A percentile compares a stretch with the other conserved stretches of the same genome.
phyloP scores from a whole-genome alignment of 2,888 invertebrate genomes.

The Cheilosia urbana region DNA sequence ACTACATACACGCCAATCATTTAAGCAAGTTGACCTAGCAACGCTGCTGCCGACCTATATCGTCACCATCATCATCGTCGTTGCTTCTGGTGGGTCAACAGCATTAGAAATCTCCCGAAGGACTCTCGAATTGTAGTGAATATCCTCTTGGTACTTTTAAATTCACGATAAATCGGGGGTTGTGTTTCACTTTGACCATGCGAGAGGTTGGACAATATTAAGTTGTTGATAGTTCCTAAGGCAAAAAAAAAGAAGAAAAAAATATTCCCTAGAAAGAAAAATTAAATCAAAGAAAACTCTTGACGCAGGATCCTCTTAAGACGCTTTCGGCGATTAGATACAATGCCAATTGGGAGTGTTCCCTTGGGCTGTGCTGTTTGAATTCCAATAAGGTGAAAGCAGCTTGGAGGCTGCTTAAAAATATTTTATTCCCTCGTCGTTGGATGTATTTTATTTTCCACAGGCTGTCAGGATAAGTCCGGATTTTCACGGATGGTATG shows the following conservation, averaged over 20 bases:
- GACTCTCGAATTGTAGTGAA: constrained; percentile 15
- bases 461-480: neutral
- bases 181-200: neutral
- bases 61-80: neutral
- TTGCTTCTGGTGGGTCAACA: neutral
- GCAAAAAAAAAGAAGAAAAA: neutral
- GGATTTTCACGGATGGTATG: neutral
- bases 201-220: neutral
- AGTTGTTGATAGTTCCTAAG: constrained; percentile 30
- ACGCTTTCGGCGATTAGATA: neutral
- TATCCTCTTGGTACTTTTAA: constrained; percentile 25
- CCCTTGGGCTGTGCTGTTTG: constrained; percentile 11
- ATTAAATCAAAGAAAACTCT: neutral
- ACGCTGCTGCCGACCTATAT: neutral
- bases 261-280: neutral
- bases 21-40: constrained; percentile 34
- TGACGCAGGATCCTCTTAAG: constrained; percentile 16
- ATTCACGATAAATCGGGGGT: constrained; percentile 20
- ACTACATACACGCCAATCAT: constrained; percentile 3
- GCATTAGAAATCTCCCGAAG: constrained; percentile 16
- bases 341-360: constrained; percentile 1
- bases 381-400: constrained; percentile 32
- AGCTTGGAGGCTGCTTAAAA: neutral
- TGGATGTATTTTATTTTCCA: constrained; percentile 6
- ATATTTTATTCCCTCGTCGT: constrained; percentile 2